Percentiles rank a stretch among this genome's conserved stretches.
Conservation (phyloP, 2,888 invertebrate genomes). For the Diaperis boleti region DNA sequence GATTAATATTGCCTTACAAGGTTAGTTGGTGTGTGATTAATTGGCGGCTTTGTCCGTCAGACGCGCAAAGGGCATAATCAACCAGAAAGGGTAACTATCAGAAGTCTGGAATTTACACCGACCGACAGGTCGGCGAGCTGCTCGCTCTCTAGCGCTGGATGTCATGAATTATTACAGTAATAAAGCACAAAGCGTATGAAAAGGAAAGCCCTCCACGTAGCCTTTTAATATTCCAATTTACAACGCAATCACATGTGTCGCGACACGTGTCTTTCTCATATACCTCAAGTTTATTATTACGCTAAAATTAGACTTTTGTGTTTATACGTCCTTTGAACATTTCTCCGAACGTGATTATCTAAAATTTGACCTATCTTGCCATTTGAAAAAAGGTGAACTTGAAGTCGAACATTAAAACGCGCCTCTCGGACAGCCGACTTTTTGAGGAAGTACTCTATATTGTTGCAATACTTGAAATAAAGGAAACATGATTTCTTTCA, state of each 20-base stretch:
- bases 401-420: no score
- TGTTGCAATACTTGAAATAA: no score
- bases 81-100: slow-evolving; percentile 17
- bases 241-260: slow-evolving; percentile 10
- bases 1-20: slow-evolving; percentile 50
- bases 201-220: neutral
- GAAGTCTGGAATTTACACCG: neutral
- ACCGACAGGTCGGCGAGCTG: no score
- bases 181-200: slow-evolving; percentile 1
- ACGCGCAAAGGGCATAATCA: slow-evolving; percentile 9
- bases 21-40: slow-evolving; percentile 44
- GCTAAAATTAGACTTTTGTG: no score
- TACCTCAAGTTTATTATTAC: neutral
- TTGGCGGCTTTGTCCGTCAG: slow-evolving; percentile 12
- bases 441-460: no score
- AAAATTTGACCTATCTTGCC: no score
- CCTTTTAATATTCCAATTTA: neutral
- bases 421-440: no score
- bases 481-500: no score
- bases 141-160: no score
- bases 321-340: no score
- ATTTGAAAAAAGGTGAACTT: no score
- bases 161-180: neutral
- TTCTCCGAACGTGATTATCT: no score
- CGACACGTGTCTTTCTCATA: slow-evolving; percentile 19